Base-by-base conservation (phyloP, 2,797 vertebrate species). In the Tolypeutes matacus region DNA sequence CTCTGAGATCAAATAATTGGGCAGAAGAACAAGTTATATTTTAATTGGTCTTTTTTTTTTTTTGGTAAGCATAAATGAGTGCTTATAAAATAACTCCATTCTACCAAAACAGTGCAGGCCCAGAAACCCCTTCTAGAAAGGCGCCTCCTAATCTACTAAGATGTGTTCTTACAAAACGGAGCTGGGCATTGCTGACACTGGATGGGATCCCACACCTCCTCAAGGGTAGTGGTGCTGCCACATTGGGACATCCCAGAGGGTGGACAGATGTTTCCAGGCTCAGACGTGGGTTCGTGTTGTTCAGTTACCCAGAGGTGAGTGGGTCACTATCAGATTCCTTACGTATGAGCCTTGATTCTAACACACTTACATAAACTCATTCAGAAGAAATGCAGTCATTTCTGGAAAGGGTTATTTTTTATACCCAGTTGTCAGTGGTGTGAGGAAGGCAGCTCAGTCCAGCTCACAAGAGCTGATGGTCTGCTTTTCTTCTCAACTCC, bases 321-420 rank as follows among this genome's bases (percentile, higher is more conserved):
- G 3, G 29, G 15, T 83, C 23, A 7, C 67, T 27, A 18, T 49
- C 21, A 1, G 34, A 70, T 70, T 64, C 36, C 56, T 88, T 49
- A 42, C 46, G 15, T 0, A 4, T 67, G 72, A 36, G 29, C 62
- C 12, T 11, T 60, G 29, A 42, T 46, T 93, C n/a, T 17, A 39
- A 39, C 49, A 53, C 21, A 9, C 51, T 39, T 15, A 46, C 4
- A 3, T 15, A 67, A 39, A 18, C 46, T 29, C 20, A 8, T 20
- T 65, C 56, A 18, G 21, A 20, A 42, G 62, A 86, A 56, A 56
- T 60, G 20, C 3, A 0, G 4, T 25, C 51, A 13, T 34, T 65
- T 91, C 93, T 81, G 31, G 76, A 91, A 72, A 51, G n/a, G 53
- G n/a, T 76, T 29, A 8, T 42, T 46, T 87, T 34, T 64, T 42